These are phyloP conservation scores for Tricholaema leucomelas DNA, from an alignment of 2,113 vertebrate genomes.

Conservation along the genomic window DNA sequence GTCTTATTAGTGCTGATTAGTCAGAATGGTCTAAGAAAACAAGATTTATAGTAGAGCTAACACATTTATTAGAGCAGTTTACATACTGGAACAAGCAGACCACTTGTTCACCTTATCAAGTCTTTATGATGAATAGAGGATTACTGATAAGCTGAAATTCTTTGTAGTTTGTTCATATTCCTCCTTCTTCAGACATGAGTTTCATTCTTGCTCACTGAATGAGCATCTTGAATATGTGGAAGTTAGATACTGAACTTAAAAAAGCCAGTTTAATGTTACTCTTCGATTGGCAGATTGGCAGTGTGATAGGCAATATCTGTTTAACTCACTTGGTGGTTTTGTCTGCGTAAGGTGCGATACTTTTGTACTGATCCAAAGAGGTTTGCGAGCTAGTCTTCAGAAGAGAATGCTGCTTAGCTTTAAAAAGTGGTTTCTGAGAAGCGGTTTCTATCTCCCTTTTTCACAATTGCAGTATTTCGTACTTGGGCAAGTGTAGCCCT, in stretches of 20 bases:
- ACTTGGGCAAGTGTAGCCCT: neutral
- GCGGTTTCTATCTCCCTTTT: neutral
- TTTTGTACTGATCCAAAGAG: neutral
- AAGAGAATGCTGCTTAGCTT: neutral
- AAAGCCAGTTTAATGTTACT: neutral
- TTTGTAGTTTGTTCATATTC: neutral
- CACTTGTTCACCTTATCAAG: neutral
- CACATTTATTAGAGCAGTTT: neutral
- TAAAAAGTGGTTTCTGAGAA: neutral
- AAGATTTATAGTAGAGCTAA: neutral
- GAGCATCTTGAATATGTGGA: neutral
- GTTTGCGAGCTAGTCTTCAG: neutral
- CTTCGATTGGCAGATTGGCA: neutral
- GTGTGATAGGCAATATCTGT: neutral
- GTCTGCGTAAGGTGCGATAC: accelerated
- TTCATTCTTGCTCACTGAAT: neutral
- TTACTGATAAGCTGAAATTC: neutral
- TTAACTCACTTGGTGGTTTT: neutral
- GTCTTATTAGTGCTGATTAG: neutral
- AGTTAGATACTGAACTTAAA: neutral
- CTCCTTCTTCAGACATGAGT: neutral
- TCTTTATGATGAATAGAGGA: neutral
- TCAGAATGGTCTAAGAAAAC: neutral
- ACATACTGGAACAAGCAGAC: neutral
- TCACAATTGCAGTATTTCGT: neutral